Conservation (phyloP, 1,140 invertebrate genomes). For the Pentalonia nigronervosa region DNA sequence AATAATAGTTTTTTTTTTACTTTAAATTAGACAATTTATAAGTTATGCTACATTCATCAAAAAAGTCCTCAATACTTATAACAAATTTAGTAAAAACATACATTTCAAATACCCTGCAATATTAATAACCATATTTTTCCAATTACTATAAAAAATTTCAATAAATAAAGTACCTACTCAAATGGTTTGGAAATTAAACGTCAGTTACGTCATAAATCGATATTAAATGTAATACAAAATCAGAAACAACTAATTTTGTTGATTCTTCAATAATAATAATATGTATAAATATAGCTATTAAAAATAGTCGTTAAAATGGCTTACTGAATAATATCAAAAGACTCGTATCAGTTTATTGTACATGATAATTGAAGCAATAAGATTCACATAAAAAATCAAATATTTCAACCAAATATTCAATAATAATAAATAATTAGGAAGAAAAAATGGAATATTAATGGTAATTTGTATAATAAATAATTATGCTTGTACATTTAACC, state of each 20-base stretch:
- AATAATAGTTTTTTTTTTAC: background rate
- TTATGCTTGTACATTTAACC: background rate
- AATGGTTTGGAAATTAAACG: background rate
- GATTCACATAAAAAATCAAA: no score
- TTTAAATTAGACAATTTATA: background rate
- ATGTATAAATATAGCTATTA: no score
- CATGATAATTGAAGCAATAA: background rate
- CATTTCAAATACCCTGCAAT: background rate
- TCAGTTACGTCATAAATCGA: background rate
- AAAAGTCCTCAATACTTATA: background rate
- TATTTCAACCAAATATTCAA: no score
- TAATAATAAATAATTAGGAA: no score
- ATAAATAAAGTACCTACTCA: background rate
- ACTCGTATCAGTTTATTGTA: background rate
- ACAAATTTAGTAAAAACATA: background rate
- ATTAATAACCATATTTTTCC: background rate
- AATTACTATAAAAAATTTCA: background rate
- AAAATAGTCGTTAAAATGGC: no score
- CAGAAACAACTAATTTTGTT: background rate
- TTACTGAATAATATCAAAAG: background rate
- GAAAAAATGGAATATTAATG: no score
- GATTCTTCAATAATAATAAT: background rate
- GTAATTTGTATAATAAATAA: background rate
- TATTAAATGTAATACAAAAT: background rate
- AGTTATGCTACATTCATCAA: background rate